These are phyloP conservation scores for Vanessa tameamea DNA, from an alignment of 1,140 invertebrate species.

Conservation along the genomic window DNA sequence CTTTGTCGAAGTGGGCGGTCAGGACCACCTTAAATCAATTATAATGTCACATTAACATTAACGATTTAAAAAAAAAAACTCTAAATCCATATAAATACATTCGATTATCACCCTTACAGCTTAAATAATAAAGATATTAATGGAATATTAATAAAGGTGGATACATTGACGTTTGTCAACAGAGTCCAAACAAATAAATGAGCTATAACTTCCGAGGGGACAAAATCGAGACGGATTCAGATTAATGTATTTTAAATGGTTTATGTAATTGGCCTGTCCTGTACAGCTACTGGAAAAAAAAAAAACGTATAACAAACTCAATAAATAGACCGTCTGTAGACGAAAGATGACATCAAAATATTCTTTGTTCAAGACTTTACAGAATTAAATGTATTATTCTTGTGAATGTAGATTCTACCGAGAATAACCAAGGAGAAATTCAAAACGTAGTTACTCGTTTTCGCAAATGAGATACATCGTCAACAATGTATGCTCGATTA, in stretches of 20 bases:
- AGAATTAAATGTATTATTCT: too few species aligned
- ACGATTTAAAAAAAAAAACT: neutral
- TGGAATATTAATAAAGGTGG: neutral
- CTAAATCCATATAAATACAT: neutral
- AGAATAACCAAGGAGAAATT: too few species aligned
- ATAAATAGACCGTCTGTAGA: too few species aligned
- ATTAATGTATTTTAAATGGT: slow-evolving; percentile 39
- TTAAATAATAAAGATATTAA: neutral
- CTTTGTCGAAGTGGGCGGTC: slow-evolving; percentile 43
- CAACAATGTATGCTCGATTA: too few species aligned
- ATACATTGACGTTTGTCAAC: neutral
- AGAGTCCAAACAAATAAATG: slow-evolving; percentile 48
- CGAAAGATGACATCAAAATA: too few species aligned
- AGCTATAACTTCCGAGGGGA: slow-evolving; percentile 54
- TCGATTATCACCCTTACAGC: neutral
- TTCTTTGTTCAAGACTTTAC: too few species aligned
- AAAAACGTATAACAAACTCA: too few species aligned
- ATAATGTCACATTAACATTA: slow-evolving; percentile 52
- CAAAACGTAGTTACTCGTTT: too few species aligned
- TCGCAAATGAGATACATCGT: too few species aligned
- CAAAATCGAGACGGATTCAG: slow-evolving; percentile 38
- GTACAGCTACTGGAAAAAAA: neutral
- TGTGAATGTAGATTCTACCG: too few species aligned
- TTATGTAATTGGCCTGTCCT: slow-evolving; percentile 40
- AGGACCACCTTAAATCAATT: slow-evolving; percentile 51